Evolutionary conservation across 2,888 invertebrate species (phyloP).

Genomic region (Andrena bicolor): DNA sequence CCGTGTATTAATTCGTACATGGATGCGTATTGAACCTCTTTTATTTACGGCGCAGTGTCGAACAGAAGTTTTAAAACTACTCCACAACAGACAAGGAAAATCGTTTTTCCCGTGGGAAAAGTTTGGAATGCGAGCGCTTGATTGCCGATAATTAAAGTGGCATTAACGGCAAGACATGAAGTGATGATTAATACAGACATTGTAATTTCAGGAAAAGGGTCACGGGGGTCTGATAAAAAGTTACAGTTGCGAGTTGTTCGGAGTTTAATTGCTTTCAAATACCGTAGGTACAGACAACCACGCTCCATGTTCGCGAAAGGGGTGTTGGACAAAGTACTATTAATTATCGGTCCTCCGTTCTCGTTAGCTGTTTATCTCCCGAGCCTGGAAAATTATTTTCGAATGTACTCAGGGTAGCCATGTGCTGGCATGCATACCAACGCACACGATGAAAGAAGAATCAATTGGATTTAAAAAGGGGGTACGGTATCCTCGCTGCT

Average conservation of each 20-base stretch:
- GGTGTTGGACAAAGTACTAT: slow-evolving; percentile 12
- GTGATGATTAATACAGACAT: slow-evolving; percentile 30
- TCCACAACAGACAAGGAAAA: background rate
- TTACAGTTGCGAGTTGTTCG: slow-evolving; percentile 19
- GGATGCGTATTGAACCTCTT: no score
- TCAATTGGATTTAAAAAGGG: slow-evolving; percentile 8
- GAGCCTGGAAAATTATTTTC: slow-evolving; percentile 17
- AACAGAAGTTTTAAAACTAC: background rate
- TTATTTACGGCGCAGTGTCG: no score
- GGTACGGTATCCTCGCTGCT: background rate
- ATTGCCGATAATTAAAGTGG: slow-evolving; percentile 5
- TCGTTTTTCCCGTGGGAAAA: background rate
- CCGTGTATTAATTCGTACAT: no score
- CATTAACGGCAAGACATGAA: slow-evolving; percentile 5
- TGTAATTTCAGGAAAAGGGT: slow-evolving; percentile 16
- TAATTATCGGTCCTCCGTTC: slow-evolving; percentile 15
- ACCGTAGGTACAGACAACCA: background rate
- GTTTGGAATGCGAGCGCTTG: background rate
- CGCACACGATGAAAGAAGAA: background rate
- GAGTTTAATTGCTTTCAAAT: slow-evolving; percentile 45
- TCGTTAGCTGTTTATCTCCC: slow-evolving; percentile 8
- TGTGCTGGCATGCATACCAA: background rate
- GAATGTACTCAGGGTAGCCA: background rate
- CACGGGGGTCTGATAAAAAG: background rate
- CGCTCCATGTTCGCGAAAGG: background rate